phyloP scores from a whole-genome alignment of 2,113 vertebrate genomes.

The zebrafish (Danio rerio) region GRCz12tu NC_133189.1:30447001-30447500 shows the following conservation, averaged over 20 bases:
- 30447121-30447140: conserved; percentile 85
- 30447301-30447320: conserved; percentile 91
- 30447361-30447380: conserved; percentile 64
- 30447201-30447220: conserved; percentile 87
- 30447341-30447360: conserved; percentile 75
- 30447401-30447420: conserved; percentile 60
- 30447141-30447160: conserved; percentile 94
- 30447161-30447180: conserved; percentile 82
- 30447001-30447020: conserved; percentile 92
- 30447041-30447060: conserved; percentile 74
- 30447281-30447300: conserved; percentile 92
- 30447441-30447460: conserved; percentile 56
- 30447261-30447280: conserved; percentile 83
- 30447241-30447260: conserved; percentile 86
- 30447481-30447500: background rate
- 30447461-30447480: conserved; percentile 55
- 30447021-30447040: conserved; percentile 86
- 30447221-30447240: conserved; percentile 80
- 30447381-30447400: conserved; percentile 69
- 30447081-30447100: conserved; percentile 87
- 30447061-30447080: conserved; percentile 87
- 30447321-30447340: conserved; percentile 88
- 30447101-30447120: conserved; percentile 89
- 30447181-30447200: conserved; percentile 82
- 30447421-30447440: conserved; percentile 68